Percentiles rank a stretch among this genome's conserved stretches.
Conservation (phyloP, 2,797 vertebrate genomes). For the Pangasius macronema region DNA sequence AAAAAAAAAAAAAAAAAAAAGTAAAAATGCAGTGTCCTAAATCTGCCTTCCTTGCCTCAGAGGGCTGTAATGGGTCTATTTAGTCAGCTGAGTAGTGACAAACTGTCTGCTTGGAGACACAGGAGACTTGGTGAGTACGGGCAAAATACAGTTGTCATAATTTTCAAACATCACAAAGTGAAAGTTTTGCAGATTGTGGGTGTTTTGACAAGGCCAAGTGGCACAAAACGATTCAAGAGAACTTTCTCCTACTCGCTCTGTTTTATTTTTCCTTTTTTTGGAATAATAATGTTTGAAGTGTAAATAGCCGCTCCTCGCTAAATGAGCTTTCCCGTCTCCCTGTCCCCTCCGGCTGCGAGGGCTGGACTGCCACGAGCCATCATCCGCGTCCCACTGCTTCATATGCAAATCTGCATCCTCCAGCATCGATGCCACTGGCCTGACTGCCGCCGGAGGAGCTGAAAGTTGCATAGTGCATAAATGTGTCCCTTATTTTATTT, state of each 20-base stretch:
- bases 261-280: constrained; percentile 18
- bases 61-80: constrained; percentile 48
- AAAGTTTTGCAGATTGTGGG: constrained; percentile 50
- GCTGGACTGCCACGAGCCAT: constrained; percentile 51
- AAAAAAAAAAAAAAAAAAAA: not conserved
- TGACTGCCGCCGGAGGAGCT: constrained; percentile 1
- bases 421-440: constrained; percentile 43
- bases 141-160: constrained; percentile 26
- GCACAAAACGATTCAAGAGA: constrained; percentile 47
- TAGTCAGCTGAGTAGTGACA: constrained; percentile 46
- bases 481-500: not conserved
- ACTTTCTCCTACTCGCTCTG: not conserved
- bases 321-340: constrained; percentile 30
- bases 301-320: constrained; percentile 48
- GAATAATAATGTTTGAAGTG: constrained; percentile 56
- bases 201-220: constrained; percentile 48
- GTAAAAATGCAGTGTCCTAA: not conserved
- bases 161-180: constrained; percentile 49
- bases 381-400: constrained; percentile 64
- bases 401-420: constrained; percentile 69
- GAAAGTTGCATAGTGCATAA: constrained; percentile 20
- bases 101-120: constrained; percentile 42
- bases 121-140: constrained; percentile 22
- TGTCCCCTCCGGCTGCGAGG: constrained; percentile 43
- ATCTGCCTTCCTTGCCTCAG: constrained; percentile 9